Evolutionary conservation across 2,797 vertebrate genomes (phyloP), one percentile per base, ranked within the genome.

Genomic region (Cryptoblepharus egeriae): DNA sequence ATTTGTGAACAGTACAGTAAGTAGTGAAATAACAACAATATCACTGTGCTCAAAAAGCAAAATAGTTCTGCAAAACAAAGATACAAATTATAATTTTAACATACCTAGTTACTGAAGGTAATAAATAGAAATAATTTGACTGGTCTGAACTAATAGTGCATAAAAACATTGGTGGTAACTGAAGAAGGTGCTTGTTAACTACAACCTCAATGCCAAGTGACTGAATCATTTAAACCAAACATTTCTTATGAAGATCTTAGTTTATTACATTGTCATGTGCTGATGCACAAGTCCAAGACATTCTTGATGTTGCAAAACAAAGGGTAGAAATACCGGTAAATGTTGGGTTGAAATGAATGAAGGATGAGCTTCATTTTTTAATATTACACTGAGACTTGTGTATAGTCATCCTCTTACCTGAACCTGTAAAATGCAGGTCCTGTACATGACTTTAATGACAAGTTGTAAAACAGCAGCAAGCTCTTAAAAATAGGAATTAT

Each of bases 11-110:
- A 99, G 93, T 87, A 98, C 97, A 20, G 96, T 95, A 39, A 99
- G 98, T 55, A 99, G 96, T 42, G 98, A 97, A 13, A 99, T 88
- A 70, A 99, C 96, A 88, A 99, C 97, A 83, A 98, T 95, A 75
- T 99, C 98, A 85, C 97, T 99, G 93, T 99, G 98, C 87, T 99
- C 98, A 90, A 99, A 99, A 9, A 99, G 95, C 92, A 99, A 92
- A 93, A 99, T 86, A 0, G 98, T 98, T 95, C 98, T 99, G 93
- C 0, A 77, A 77, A 90, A 90, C 80, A 13, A 80, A 80, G 4
- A 64, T 11, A 76, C 26, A 77, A 28, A 60, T 37, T 74, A 20
- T 61, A 71, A 84, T 79, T 52, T 67, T 65, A 26, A 52, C 49
- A 45, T 49, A 0, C 2, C 58, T 3, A 0, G 2, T n/a, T 89